Evolutionary conservation across 2,113 vertebrate species (phyloP).

Genomic region (Symphodus melops): DNA sequence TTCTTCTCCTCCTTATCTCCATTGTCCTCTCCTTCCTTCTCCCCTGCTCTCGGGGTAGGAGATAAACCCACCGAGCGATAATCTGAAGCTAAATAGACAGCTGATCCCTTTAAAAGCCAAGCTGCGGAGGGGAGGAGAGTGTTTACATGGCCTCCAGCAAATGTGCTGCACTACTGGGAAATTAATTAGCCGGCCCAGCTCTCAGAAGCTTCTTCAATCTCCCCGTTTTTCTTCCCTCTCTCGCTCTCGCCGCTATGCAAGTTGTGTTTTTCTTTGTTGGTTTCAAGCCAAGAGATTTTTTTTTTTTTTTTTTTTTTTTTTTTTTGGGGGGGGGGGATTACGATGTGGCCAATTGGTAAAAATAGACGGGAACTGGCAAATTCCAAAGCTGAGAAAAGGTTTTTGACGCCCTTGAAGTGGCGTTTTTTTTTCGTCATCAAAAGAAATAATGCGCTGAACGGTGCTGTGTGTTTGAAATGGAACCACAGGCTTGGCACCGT

Average conservation of each 20-base stretch:
- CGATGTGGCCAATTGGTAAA: neutral
- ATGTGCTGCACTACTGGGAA: constrained; percentile 52
- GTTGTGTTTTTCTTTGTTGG: neutral
- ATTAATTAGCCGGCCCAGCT: constrained; percentile 61
- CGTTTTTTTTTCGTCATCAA: neutral
- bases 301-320: too few species aligned
- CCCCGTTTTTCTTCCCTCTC: neutral
- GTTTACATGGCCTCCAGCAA: constrained; percentile 70
- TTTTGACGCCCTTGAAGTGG: neutral
- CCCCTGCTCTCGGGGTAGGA: constrained; percentile 28
- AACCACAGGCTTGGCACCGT: neutral
- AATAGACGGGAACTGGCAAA: neutral
- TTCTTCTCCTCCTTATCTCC: neutral
- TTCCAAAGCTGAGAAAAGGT: constrained; percentile 16
- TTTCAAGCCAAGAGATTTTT: neutral
- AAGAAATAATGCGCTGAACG: neutral
- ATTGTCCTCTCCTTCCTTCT: constrained; percentile 8
- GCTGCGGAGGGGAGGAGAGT: constrained; percentile 52
- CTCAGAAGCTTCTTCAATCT: constrained; percentile 39
- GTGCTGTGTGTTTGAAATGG: neutral
- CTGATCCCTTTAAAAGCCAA: constrained; percentile 62
- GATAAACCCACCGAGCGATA: constrained; percentile 65
- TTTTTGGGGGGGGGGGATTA: too few species aligned
- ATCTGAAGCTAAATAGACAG: constrained; percentile 69
- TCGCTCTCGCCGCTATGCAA: neutral